phyloP scores from a whole-genome alignment of 2,888 invertebrate species.

The Sarcophaga rosellei region DNA sequence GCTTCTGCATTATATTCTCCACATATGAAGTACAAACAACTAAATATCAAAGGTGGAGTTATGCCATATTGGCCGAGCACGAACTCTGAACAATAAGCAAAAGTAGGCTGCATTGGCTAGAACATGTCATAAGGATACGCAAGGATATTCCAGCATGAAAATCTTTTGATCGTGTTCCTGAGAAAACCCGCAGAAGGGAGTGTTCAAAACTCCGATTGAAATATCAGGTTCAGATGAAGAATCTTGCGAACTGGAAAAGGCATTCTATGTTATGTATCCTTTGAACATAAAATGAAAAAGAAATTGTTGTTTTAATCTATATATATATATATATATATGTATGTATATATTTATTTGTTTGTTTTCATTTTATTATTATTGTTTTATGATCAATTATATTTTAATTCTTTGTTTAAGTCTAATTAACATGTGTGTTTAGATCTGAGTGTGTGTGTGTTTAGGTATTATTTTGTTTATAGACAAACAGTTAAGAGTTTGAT shows the following conservation, averaged over 20 bases:
- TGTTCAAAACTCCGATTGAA: background rate
- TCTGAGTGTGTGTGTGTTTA: background rate
- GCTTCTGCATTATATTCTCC: too few species aligned
- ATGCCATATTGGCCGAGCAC: too few species aligned
- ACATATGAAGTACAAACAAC: too few species aligned
- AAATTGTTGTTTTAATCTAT: background rate
- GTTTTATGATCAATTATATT: conserved; percentile 42
- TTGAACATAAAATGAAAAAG: background rate
- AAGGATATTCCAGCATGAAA: too few species aligned
- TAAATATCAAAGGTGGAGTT: too few species aligned
- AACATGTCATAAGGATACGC: too few species aligned
- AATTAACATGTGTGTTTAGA: conserved; percentile 46
- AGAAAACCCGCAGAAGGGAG: background rate
- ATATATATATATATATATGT: conserved; percentile 21
- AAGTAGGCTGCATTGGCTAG: too few species aligned
- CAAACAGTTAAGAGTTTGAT: conserved; percentile 23
- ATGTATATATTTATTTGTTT: conserved; percentile 41
- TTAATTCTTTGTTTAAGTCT: conserved; percentile 50
- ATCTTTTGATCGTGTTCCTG: too few species aligned
- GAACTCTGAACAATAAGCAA: too few species aligned
- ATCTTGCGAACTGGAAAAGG: too few species aligned
- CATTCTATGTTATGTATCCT: too few species aligned
- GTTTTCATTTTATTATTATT: conserved; percentile 28
- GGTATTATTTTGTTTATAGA: conserved; percentile 30
- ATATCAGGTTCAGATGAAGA: too few species aligned